Conservation (phyloP, 64 coral and sea anemone genomes). For the Pachyseris speciosa region DNA sequence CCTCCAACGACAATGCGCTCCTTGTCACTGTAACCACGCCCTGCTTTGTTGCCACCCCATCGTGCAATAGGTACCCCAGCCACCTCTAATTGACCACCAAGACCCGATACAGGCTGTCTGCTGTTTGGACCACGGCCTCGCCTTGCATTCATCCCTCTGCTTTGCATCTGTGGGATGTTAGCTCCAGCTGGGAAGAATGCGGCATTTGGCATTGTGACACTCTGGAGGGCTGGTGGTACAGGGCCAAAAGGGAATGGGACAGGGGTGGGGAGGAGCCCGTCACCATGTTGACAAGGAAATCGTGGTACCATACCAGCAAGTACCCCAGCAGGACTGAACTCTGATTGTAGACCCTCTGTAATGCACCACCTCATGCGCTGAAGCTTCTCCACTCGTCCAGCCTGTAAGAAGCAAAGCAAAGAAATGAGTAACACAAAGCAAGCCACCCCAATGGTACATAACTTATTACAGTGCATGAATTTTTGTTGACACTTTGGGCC, state of each 20-base stretch:
- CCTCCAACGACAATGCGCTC: conserved; percentile 94
- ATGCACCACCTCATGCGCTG: conserved; percentile 95
- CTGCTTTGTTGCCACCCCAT: conserved; percentile 94
- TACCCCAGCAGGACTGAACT: conserved; percentile 37
- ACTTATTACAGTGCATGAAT: neutral
- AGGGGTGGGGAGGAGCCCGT: conserved; percentile 74
- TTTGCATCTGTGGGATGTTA: conserved; percentile 55
- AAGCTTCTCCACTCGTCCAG: conserved; percentile 88
- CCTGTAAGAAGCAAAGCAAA: conserved; percentile 33
- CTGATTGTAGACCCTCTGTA: conserved; percentile 77
- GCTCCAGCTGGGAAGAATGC: conserved; percentile 78
- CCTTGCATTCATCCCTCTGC: conserved; percentile 57
- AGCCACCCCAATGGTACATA: neutral
- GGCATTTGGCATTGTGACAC: conserved; percentile 24
- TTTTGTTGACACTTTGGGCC: no score
- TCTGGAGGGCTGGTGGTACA: conserved; percentile 64
- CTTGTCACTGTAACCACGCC: conserved; percentile 90
- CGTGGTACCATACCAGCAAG: conserved; percentile 13
- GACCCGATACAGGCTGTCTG: conserved; percentile 85
- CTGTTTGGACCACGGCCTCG: conserved; percentile 88
- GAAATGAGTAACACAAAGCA: neutral
- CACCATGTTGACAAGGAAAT: conserved; percentile 64
- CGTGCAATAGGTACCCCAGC: conserved; percentile 98
- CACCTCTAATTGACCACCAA: conserved; percentile 93
- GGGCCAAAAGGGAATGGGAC: conserved; percentile 69